These are phyloP conservation scores for Heliconius aoede DNA, from an alignment of 2,888 invertebrate species.

Conservation along the genomic window DNA sequence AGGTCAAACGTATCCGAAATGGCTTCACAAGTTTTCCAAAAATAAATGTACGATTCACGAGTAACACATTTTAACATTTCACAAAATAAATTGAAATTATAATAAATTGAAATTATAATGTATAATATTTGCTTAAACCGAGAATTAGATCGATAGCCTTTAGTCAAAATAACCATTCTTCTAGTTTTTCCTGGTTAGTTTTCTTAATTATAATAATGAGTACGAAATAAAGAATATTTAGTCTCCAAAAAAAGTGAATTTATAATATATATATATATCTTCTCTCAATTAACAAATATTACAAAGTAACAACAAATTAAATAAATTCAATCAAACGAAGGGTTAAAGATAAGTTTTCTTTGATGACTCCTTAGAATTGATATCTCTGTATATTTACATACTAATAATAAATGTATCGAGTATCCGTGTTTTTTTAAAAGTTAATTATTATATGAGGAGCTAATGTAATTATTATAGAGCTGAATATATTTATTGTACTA, in stretches of 20 bases:
- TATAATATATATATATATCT: neutral
- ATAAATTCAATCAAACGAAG: constrained; percentile 20
- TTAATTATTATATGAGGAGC: neutral
- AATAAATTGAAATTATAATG: neutral
- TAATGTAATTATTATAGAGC: neutral
- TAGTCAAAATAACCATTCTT: no score
- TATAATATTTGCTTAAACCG: neutral
- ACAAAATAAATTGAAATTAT: neutral
- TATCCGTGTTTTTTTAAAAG: neutral
- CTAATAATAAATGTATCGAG: constrained; percentile 15
- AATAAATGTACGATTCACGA: constrained; percentile 22
- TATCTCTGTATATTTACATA: constrained; percentile 7
- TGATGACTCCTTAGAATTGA: constrained; percentile 12
- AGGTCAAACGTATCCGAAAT: constrained; percentile 31
- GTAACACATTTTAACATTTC: constrained; percentile 7
- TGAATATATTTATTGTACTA: neutral
- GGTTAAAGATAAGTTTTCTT: constrained; percentile 13
- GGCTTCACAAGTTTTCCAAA: constrained; percentile 23
- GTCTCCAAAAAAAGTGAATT: no score
- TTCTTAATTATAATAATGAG: no score
- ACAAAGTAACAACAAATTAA: constrained; percentile 17
- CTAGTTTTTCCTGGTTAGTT: no score
- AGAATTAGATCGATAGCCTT: no score
- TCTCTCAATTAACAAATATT: neutral
- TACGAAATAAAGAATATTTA: no score